phyloP scores from a whole-genome alignment of 2,113 vertebrate genomes.

The Hippocampus abdominalis region DNA sequence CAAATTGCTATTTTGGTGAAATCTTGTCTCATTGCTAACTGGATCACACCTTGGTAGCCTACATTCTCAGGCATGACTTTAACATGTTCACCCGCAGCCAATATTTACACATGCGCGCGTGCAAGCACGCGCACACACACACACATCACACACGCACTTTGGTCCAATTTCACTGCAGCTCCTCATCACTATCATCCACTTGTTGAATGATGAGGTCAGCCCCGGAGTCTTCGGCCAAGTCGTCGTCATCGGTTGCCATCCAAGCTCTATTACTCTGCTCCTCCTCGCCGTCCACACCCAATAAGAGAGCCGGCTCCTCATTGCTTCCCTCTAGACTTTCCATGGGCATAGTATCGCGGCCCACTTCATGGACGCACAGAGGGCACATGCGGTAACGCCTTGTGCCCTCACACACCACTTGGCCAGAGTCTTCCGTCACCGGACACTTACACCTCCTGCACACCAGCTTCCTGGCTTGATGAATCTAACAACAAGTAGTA shows the following conservation, averaged over 20 bases:
- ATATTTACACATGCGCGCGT: slow-evolving; percentile 1
- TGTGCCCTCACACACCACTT: slow-evolving; percentile 91
- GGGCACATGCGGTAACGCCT: slow-evolving; percentile 90
- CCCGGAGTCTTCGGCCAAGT: slow-evolving; percentile 89
- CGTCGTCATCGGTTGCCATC: slow-evolving; percentile 79
- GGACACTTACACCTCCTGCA: slow-evolving; percentile 94
- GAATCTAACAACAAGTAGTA: slow-evolving; percentile 76
- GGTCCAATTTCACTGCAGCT: slow-evolving; percentile 73
- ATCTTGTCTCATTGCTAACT: neutral
- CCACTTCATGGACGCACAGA: slow-evolving; percentile 85
- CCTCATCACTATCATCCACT: slow-evolving; percentile 93
- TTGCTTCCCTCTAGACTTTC: slow-evolving; percentile 74
- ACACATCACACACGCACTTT: slow-evolving; percentile 24
- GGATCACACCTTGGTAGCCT: slow-evolving; percentile 32
- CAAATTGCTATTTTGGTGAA: no score
- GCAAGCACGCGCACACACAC: slow-evolving; percentile 11
- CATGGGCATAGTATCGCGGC: slow-evolving; percentile 82
- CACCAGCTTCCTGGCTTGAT: slow-evolving; percentile 93
- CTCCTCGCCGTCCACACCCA: slow-evolving; percentile 81
- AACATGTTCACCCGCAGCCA: slow-evolving; percentile 9
- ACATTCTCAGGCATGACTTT: slow-evolving; percentile 50
- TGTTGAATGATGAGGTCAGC: slow-evolving; percentile 92
- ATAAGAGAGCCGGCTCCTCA: slow-evolving; percentile 69
- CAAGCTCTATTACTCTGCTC: slow-evolving; percentile 80
- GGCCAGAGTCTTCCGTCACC: slow-evolving; percentile 88